A percentile compares a stretch with the other conserved stretches of the same genome.
These are phyloP conservation scores for Triplophysa tibetana DNA, from an alignment of 2,113 vertebrate species.

Conservation along the genomic window DNA sequence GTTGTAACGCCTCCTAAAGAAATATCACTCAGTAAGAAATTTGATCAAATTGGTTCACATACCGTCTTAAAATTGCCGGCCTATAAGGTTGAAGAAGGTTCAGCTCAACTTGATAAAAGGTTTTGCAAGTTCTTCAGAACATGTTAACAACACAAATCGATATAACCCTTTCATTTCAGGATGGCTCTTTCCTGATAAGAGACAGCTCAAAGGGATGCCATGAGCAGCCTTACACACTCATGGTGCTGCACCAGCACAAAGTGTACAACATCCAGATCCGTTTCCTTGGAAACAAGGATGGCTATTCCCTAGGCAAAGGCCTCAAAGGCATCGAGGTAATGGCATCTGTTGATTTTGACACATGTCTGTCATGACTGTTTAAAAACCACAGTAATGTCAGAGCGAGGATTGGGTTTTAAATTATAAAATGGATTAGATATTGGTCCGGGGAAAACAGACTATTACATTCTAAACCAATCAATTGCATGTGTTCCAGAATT, in stretches of 20 bases:
- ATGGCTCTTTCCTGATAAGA: constrained; percentile 90
- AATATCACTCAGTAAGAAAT: no score
- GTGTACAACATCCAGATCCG: constrained; percentile 96
- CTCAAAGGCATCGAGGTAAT: constrained; percentile 88
- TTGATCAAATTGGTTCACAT: no score
- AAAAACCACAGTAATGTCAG: background rate
- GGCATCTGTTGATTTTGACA: constrained; percentile 2
- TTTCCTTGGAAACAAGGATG: constrained; percentile 72
- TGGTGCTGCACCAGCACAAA: constrained; percentile 90
- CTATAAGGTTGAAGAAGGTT: no score
- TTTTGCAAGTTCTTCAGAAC: no score
- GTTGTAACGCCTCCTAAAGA: no score
- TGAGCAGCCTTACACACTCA: constrained; percentile 87
- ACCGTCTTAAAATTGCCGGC: no score
- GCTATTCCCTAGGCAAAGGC: constrained; percentile 85
- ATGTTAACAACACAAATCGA: no score
- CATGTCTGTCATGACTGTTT: background rate
- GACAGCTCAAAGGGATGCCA: constrained; percentile 84
- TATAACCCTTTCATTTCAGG: constrained; percentile 68
- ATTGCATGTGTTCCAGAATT: constrained; percentile 63
- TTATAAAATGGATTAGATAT: constrained; percentile 45
- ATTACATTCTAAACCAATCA: constrained; percentile 27
- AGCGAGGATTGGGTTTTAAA: background rate
- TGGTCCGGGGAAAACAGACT: constrained; percentile 25
- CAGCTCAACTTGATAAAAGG: no score